These are phyloP conservation scores for Esox masquinongy DNA, from an alignment of 2,797 vertebrate genomes.

Conservation along the genomic window DNA sequence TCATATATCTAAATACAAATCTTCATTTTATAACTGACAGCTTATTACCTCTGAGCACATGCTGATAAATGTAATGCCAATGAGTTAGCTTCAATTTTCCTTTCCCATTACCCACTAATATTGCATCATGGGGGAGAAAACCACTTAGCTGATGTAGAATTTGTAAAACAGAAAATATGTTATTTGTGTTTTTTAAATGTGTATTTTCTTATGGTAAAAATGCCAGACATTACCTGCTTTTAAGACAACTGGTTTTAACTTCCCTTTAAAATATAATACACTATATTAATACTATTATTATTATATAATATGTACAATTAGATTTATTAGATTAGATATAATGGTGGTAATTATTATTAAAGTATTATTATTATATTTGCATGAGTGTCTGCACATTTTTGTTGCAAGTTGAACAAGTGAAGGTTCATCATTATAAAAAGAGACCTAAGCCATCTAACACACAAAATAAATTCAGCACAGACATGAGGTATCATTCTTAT, in stretches of 20 bases:
- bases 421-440: no score
- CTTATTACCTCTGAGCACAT: constrained; percentile 84
- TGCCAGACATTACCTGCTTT: constrained; percentile 4
- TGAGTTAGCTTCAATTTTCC: constrained; percentile 82
- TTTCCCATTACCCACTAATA: constrained; percentile 80
- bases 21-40: constrained; percentile 85
- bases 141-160: constrained; percentile 51
- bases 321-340: background rate
- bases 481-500: background rate
- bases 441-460: no score
- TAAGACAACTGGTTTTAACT: constrained; percentile 13
- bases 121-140: constrained; percentile 67
- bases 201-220: constrained; percentile 1
- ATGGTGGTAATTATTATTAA: background rate
- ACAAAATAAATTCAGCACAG: background rate
- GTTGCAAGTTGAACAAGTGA: no score
- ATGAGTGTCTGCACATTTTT: no score
- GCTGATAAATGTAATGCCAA: constrained; percentile 84
- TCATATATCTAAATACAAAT: constrained; percentile 87
- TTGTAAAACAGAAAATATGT: constrained; percentile 11
- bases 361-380: no score
- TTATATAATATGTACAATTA: no score
- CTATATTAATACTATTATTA: constrained; percentile 5
- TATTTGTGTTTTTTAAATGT: background rate
- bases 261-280: background rate